Evolutionary conservation across 2,888 invertebrate genomes (phyloP).

Genomic region (Vanessa cardui): DNA sequence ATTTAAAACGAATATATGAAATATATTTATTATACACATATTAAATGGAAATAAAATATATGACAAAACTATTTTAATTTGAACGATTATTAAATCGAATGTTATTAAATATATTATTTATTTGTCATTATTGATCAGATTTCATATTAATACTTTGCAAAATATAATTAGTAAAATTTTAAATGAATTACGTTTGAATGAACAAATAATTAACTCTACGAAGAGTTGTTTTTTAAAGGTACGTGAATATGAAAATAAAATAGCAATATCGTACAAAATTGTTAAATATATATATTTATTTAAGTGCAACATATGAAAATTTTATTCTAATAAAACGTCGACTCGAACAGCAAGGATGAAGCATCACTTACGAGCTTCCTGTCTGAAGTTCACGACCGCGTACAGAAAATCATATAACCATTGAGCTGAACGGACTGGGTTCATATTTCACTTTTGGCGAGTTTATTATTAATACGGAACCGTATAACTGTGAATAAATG

Average conservation of each 20-base stretch:
- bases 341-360: slow-evolving; percentile 19
- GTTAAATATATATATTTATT: slow-evolving; percentile 9
- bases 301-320: slow-evolving; percentile 24
- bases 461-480: slow-evolving; percentile 33
- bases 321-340: slow-evolving; percentile 29
- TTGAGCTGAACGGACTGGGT: slow-evolving; percentile 18
- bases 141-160: no score
- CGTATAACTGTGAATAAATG: slow-evolving; percentile 22
- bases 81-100: no score
- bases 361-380: slow-evolving; percentile 34
- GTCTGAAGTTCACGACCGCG: slow-evolving; percentile 38
- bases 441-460: slow-evolving; percentile 29
- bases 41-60: no score
- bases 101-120: no score
- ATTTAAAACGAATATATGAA: no score
- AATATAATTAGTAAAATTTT: no score
- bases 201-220: no score
- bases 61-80: no score
- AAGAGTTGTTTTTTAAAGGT: no score
- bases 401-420: slow-evolving; percentile 33
- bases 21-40: no score
- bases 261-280: neutral
- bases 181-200: no score
- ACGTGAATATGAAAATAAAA: neutral
- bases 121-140: no score